Conservation (phyloP, 1,140 invertebrate genomes). For the Spodoptera litura region DNA sequence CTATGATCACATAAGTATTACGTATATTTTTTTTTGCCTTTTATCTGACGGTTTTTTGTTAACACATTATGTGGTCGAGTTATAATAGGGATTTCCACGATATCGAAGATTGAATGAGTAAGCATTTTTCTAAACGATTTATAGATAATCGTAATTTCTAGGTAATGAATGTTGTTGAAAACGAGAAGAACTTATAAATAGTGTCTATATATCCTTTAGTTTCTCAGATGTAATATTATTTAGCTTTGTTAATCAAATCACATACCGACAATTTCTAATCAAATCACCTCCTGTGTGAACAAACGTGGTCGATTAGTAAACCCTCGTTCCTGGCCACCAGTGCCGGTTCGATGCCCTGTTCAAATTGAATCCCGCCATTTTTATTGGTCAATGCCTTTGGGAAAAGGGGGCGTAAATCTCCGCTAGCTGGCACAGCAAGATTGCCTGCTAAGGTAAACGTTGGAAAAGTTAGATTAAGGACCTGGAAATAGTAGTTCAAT, state of each 20-base stretch:
- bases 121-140: not conserved
- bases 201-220: no score
- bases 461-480: conserved; percentile 1
- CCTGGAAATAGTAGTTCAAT: conserved; percentile 17
- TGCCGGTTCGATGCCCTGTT: conserved; percentile 48
- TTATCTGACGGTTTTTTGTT: not conserved
- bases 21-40: not conserved
- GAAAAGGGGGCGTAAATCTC: conserved; percentile 34
- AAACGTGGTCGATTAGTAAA: conserved; percentile 42
- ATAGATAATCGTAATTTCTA: no score
- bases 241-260: not conserved
- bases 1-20: not conserved
- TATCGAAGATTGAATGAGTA: not conserved
- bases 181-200: no score
- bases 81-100: not conserved
- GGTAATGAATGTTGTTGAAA: no score
- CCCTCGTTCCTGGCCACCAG: conserved; percentile 17
- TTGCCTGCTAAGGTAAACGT: conserved; percentile 24
- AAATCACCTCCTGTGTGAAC: conserved; percentile 24
- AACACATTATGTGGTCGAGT: not conserved
- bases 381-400: conserved; percentile 32
- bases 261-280: not conserved
- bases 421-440: not conserved
- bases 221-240: no score
- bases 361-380: conserved; percentile 51